Evolutionary conservation across 1,140 invertebrate species (phyloP), one percentile per base, ranked within the genome.

Genomic region (Platyura marginata): DNA sequence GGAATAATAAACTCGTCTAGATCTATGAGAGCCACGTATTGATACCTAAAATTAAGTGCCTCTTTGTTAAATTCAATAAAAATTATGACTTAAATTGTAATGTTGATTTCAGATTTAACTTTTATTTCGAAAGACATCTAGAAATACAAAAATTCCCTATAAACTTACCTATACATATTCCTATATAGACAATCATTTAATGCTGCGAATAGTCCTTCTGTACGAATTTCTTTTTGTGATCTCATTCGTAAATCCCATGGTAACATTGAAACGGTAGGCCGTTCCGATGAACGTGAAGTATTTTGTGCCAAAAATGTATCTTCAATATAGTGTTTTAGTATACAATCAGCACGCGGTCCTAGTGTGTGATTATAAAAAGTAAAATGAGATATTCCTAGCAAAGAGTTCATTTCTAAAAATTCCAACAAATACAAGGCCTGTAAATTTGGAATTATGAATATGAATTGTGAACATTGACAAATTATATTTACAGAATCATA

Each of bases 101-200:
- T 29, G 25, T 8, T 8, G 21, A 20, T 20, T 4, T 3, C 9
- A 20, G n/a, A 20, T 13, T 22, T 13, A 20, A 20, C 4, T 29
- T 5, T 13, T 41, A 16, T 21, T 13, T 25, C 3, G 22, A 4
- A 41, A 8, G 15, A 25, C 6, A 1, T n/a, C n/a, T n/a, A n/a
- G n/a, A n/a, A n/a, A n/a, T n/a, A n/a, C n/a, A n/a, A n/a, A n/a
- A n/a, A n/a, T n/a, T n/a, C n/a, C n/a, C n/a, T n/a, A n/a, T n/a
- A n/a, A n/a, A 18, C n/a, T 35, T 22, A 43, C 16, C 61, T 66
- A 46, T 83, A 80, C 81, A 92, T 89, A 19, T 80, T 83, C 47
- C 90, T 67, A 64, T 93, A 92, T 29, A 94, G 70, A 58, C 90
- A 95, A 65, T 95, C 89, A 61, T 95, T 93, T 33, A 93, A 71